Evolutionary conservation across 2,888 invertebrate genomes (phyloP), one percentile per base, ranked within the genome.

Genomic region (Resseliella maxima): DNA sequence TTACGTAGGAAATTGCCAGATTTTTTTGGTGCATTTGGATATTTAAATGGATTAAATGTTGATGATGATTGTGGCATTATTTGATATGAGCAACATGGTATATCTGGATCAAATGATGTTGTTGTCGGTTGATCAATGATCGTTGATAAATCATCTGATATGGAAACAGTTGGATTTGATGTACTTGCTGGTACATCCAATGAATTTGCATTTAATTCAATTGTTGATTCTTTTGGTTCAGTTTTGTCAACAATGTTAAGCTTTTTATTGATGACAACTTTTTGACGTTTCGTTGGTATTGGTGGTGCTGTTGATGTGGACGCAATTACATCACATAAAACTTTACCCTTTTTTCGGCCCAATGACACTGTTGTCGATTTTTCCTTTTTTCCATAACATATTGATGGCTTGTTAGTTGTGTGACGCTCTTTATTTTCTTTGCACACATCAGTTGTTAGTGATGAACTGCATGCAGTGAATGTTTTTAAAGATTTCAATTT

Each of bases 371-470:
- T 86, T 21, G 36, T 38, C 21, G 85, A 27, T 50, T 46, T 72
- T 41, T 86, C 86, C 41, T 86, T 86, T 85, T 86, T 86, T 2
- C 86, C 85, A 59, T 50, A 86, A 1, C 46, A 46, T 83, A 81
- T 54, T n/a, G 35, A 50, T 50, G 45, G 83, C 31, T 86, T 86
- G 36, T 50, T 86, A 35, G 31, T n/a, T 12, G 45, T 31, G 35
- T 45, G 8, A 36, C 50, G 83, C 31, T 46, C 81, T 86, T 86
- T 86, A 41, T 86, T 86, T 85, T 86, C 86, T 85, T 86, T 86
- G 18, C 36, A 85, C 2, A 86, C 50, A 38, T 85, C 86, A 5
- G 85, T 21, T 85, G 45, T 50, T 72, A 85, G 45, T 50, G 85
- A 38, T 85, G 86, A 86, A 64, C 64, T 72, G 36, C 85, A 86